These are phyloP conservation scores for Ephydatia muelleri DNA, from an alignment of 37 sponge, comb jelly and placozoan genomes.

Conservation along the genomic window DNA sequence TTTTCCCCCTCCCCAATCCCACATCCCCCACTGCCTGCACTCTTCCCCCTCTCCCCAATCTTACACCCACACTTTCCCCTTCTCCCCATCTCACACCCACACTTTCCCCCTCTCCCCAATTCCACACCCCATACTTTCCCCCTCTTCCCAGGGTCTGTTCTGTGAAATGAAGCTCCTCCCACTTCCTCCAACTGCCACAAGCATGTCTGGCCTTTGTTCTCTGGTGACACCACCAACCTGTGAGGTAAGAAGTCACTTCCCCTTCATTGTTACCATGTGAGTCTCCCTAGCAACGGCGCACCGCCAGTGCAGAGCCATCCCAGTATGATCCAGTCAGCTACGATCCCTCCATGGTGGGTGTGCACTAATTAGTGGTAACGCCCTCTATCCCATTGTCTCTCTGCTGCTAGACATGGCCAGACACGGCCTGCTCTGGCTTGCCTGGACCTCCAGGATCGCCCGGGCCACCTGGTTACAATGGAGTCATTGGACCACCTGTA, in stretches of 20 bases:
- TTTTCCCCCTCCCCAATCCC: neutral
- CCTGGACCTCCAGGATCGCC: slow-evolving; percentile 55
- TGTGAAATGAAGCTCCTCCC: neutral
- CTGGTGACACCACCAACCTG: neutral
- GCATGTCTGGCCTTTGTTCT: neutral
- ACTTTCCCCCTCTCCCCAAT: too few relatives aligned
- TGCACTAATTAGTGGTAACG: neutral
- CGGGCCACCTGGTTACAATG: slow-evolving; percentile 49
- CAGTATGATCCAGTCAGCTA: too few relatives aligned
- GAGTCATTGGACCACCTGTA: slow-evolving; percentile 47
- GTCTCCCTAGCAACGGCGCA: neutral
- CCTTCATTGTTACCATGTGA: too few relatives aligned
- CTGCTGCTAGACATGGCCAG: slow-evolving; percentile 52
- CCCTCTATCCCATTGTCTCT: neutral
- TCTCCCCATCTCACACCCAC: too few relatives aligned
- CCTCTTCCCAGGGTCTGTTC: neutral
- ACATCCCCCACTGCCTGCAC: too few relatives aligned
- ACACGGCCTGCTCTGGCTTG: slow-evolving; percentile 53
- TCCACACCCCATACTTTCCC: too few relatives aligned
- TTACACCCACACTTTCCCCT: too few relatives aligned
- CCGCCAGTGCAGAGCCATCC: neutral
- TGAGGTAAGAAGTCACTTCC: neutral
- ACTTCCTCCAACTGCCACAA: neutral
- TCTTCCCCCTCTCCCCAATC: too few relatives aligned
- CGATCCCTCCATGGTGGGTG: neutral